Conservation (phyloP, 2,113 vertebrate genomes). For the Aspidoscelis tigris region DNA sequence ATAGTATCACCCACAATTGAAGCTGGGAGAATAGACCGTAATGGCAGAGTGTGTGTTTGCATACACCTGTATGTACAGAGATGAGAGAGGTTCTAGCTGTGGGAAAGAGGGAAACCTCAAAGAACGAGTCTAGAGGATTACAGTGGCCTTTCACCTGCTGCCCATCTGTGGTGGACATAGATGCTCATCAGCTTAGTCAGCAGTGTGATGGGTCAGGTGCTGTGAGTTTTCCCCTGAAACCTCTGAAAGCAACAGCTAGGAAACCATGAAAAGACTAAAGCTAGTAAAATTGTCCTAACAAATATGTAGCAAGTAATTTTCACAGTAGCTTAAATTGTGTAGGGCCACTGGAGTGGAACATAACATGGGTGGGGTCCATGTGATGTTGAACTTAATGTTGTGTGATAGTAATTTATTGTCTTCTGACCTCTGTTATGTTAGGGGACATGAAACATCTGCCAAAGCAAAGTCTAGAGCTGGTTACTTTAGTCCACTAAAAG, state of each 20-base stretch:
- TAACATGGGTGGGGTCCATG: neutral
- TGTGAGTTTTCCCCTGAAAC: too few species aligned
- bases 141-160: neutral
- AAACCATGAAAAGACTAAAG: neutral
- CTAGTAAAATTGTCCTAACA: neutral
- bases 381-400: neutral
- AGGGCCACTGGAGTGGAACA: neutral
- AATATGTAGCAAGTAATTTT: neutral
- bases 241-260: too few species aligned
- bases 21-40: neutral
- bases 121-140: neutral
- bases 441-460: conserved; percentile 27
- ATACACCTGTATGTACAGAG: neutral
- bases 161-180: too few species aligned
- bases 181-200: too few species aligned
- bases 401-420: neutral
- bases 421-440: conserved; percentile 14
- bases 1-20: neutral
- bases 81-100: neutral
- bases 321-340: conserved; percentile 39
- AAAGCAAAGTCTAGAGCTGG: conserved; percentile 23
- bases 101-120: neutral
- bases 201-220: too few species aligned
- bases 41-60: neutral
- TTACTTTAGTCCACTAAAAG: neutral